phyloP scores from a whole-genome alignment of 2,888 invertebrate species.

The Neuroscelio doddi region DNA sequence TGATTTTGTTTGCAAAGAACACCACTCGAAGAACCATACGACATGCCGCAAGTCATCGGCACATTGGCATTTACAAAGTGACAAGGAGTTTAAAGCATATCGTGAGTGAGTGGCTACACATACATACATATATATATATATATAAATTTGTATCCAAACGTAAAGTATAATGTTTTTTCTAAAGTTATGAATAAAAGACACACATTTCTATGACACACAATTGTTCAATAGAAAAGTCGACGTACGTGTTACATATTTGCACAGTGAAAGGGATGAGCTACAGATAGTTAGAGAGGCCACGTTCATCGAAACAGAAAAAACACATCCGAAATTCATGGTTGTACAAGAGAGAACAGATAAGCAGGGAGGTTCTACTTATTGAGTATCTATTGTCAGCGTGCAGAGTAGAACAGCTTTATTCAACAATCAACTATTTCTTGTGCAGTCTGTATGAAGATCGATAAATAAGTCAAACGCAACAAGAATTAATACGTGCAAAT shows the following conservation, averaged over 20 bases:
- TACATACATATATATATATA: no score
- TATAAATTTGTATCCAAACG: slow-evolving; percentile 4
- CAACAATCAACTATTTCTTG: slow-evolving; percentile 30
- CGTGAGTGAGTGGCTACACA: neutral
- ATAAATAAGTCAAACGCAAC: slow-evolving; percentile 15
- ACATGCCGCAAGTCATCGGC: slow-evolving; percentile 19
- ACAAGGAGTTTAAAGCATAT: slow-evolving; percentile 1
- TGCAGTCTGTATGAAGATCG: slow-evolving; percentile 23
- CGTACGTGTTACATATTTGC: slow-evolving; percentile 21
- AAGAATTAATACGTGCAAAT: slow-evolving; percentile 32
- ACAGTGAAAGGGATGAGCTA: slow-evolving; percentile 22
- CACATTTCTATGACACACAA: slow-evolving; percentile 26
- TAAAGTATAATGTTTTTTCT: slow-evolving; percentile 22
- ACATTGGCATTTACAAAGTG: slow-evolving; percentile 1
- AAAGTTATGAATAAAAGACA: slow-evolving; percentile 19
- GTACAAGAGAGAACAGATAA: slow-evolving; percentile 28
- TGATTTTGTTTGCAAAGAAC: slow-evolving; percentile 1
- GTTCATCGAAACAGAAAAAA: slow-evolving; percentile 35
- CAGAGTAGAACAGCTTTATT: slow-evolving; percentile 27
- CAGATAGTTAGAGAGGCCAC: slow-evolving; percentile 39
- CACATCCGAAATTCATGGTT: slow-evolving; percentile 15
- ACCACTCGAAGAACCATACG: slow-evolving; percentile 8
- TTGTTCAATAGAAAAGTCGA: slow-evolving; percentile 14
- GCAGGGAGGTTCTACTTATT: slow-evolving; percentile 23
- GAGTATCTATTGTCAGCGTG: slow-evolving; percentile 33